These are phyloP conservation scores for Toxostoma redivivum DNA, from an alignment of 2,113 vertebrate genomes.

Conservation along the genomic window DNA sequence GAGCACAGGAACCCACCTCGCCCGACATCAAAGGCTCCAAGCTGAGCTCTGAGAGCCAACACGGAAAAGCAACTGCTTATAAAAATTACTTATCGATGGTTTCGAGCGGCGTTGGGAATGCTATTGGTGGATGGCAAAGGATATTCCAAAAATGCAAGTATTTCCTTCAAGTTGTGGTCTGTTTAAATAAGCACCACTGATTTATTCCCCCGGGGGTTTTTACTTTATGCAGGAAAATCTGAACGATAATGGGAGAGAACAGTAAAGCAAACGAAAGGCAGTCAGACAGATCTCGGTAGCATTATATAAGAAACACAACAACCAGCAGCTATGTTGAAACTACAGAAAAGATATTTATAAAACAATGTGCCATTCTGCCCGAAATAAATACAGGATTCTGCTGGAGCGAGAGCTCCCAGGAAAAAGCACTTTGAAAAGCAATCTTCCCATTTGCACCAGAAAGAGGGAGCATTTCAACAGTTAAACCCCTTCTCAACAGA, in stretches of 20 bases:
- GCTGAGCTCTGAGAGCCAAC: background rate
- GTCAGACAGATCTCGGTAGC: conserved; percentile 3
- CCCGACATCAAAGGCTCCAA: background rate
- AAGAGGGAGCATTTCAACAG: conserved; percentile 47
- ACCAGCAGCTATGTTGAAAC: conserved; percentile 36
- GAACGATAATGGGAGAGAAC: conserved; percentile 13
- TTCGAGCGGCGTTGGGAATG: background rate
- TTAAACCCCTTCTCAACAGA: conserved; percentile 44
- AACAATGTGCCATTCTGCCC: conserved; percentile 50
- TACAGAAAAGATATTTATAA: conserved; percentile 53
- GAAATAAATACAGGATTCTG: conserved; percentile 50
- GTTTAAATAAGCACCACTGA: conserved; percentile 35
- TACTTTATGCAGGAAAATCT: conserved; percentile 46
- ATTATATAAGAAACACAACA: conserved; percentile 58
- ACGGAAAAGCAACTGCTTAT: background rate
- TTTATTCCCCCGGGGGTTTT: background rate
- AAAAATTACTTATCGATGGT: background rate
- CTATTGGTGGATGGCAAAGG: background rate
- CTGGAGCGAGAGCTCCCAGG: background rate
- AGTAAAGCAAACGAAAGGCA: background rate
- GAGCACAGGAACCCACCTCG: background rate
- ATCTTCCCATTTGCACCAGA: conserved; percentile 24
- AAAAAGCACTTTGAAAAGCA: conserved; percentile 38
- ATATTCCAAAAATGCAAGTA: background rate
- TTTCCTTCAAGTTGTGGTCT: conserved; percentile 1